Evolutionary conservation across 2,113 vertebrate genomes (phyloP).

Genomic region (Cichladusa arquata): DNA sequence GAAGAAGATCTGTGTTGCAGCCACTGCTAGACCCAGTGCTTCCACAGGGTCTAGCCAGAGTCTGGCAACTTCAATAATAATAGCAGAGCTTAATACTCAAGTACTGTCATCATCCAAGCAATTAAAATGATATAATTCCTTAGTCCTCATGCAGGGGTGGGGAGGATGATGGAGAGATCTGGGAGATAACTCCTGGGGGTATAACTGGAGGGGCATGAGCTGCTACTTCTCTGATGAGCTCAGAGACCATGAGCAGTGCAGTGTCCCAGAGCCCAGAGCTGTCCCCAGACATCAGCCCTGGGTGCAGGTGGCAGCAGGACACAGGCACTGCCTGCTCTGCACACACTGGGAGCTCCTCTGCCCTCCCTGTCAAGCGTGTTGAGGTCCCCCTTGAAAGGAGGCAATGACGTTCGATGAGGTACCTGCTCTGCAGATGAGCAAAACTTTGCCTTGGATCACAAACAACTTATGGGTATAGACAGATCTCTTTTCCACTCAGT

Average conservation of each 20-base stretch:
- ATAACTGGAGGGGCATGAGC: not conserved
- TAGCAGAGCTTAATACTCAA: not conserved
- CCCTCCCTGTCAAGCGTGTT: not conserved
- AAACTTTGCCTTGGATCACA: not conserved
- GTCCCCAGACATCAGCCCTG: not conserved
- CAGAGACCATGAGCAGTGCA: not conserved
- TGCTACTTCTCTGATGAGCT: not conserved
- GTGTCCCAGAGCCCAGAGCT: not conserved
- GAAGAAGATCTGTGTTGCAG: not conserved
- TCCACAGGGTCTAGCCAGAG: not conserved
- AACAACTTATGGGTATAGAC: not conserved
- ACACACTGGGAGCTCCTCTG: not conserved
- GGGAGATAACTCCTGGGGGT: not conserved
- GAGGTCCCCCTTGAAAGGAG: not conserved
- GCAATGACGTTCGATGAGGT: rapidly evolving
- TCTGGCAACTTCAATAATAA: not conserved
- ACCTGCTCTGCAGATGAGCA: not conserved
- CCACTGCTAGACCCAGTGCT: not conserved
- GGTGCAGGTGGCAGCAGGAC: not conserved
- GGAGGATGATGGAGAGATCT: not conserved
- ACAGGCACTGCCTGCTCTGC: rapidly evolving
- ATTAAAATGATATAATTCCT: not conserved
- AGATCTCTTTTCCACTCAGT: not conserved
- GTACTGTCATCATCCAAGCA: not conserved
- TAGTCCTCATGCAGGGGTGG: not conserved